A percentile compares a stretch with the other conserved stretches of the same genome.
Conservation (phyloP, 2,113 vertebrate genomes). For the Corythoichthys intestinalis region DNA sequence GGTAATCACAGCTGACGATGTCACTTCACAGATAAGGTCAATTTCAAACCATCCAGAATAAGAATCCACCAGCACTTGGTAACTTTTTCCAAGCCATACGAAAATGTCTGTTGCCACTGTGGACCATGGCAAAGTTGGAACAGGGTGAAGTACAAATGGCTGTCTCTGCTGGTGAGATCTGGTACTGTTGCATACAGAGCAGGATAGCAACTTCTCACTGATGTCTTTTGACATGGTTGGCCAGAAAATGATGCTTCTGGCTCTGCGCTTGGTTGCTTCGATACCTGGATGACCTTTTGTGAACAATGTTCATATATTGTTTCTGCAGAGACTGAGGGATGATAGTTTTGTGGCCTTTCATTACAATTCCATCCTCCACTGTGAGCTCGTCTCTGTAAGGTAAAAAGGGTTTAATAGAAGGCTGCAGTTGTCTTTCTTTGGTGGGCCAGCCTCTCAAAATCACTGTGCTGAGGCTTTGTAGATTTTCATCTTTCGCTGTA, state of each 20-base stretch:
- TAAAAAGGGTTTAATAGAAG: neutral
- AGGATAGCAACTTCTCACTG: rapidly evolving
- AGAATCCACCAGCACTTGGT: conserved; percentile 20
- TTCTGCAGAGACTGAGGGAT: neutral
- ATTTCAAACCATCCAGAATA: conserved; percentile 13
- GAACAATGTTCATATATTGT: neutral
- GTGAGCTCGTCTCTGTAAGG: neutral
- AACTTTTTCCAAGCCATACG: conserved; percentile 12
- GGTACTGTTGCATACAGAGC: conserved; percentile 4
- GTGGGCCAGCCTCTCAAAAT: neutral
- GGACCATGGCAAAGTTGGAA: conserved; percentile 16
- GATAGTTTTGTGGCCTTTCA: conserved; percentile 3
- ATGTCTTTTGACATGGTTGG: neutral
- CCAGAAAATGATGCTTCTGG: conserved; percentile 4
- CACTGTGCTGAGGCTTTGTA: neutral
- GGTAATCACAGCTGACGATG: neutral
- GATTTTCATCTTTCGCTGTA: neutral
- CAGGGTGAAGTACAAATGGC: conserved; percentile 1
- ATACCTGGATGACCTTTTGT: conserved; percentile 12
- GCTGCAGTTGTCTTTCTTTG: neutral
- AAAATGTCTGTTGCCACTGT: too few species aligned
- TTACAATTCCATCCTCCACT: neutral
- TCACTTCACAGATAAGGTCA: neutral
- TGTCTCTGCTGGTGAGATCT: conserved; percentile 18
- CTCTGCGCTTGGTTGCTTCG: conserved; percentile 6